Conservation (phyloP, 1,140 invertebrate species). For the Geopemphigus sp. region DNA sequence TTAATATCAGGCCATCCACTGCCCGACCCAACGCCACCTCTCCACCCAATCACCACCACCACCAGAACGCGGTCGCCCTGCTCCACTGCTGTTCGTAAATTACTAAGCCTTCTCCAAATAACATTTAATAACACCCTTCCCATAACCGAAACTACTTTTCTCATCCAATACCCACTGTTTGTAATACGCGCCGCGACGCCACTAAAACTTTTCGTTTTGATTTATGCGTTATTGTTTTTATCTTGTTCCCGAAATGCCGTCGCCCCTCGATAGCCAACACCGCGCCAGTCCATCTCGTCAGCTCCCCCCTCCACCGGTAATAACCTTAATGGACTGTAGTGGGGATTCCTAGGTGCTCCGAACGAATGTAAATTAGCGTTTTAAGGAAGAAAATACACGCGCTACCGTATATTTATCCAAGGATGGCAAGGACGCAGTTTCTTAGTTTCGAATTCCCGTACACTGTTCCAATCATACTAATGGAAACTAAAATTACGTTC, state of each 20-base stretch:
- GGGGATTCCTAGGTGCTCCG: not conserved
- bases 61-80: no score
- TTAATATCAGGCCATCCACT: conserved; percentile 46
- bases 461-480: not conserved
- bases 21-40: not conserved
- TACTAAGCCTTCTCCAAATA: conserved; percentile 49
- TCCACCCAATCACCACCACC: not conserved
- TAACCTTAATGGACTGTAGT: conserved; percentile 18
- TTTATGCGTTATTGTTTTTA: conserved; percentile 48
- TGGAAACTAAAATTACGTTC: conserved; percentile 21
- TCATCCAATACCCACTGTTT: conserved; percentile 47
- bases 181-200: conserved; percentile 41
- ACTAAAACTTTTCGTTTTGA: conserved; percentile 45
- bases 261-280: not conserved
- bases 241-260: conserved; percentile 2
- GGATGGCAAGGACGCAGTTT: not conserved
- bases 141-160: conserved; percentile 38
- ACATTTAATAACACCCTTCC: conserved; percentile 43
- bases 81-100: conserved; percentile 21
- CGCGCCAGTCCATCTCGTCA: no score
- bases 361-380: conserved; percentile 25
- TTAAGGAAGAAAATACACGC: not conserved
- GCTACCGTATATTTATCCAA: no score
- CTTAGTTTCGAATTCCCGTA: conserved; percentile 18
- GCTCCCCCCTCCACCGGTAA: not conserved